Base-by-base conservation (phyloP, 2,113 vertebrate genomes). In the Prinia subflava region DNA sequence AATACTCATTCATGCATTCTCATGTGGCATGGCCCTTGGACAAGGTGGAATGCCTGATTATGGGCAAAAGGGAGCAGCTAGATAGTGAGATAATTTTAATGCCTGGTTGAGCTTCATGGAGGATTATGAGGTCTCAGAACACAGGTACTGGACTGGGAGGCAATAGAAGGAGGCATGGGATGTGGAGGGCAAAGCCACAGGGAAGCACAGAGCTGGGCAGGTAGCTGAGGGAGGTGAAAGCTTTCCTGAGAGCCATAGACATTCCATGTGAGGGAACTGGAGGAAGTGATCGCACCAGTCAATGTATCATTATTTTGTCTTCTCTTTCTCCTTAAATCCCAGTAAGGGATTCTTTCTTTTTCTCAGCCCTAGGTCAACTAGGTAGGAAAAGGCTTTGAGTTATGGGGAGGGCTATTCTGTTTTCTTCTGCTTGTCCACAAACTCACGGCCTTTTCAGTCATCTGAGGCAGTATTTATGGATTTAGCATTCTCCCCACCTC, bases 261-360 rank as follows among this genome's bases (percentile, higher is more conserved):
- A 0, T 47, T 52, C 46, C 6, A 1, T 25, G 8, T 57, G 47
- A 83, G 37, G 8, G 20, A 12, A 41, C 20, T 7, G 4, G n/a
- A 88, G 35, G 13, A 70, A 90, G 55, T 62, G 23, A 53, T 74
- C 68, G 55, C 31, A 59, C 22, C 30, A 28, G 27, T 31, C 13
- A 10, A 6, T 10, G 5, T 4, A 52, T n/a, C 31, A 7, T 56
- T 42, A 9, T 64, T 89, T 79, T 74, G 10, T 70, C 65, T 94
- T 69, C 33, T 65, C 21, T 85, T 78, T 70, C 30, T 33, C 3
- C 23, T 68, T 71, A 59, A 35, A n/a, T 46, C 42, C 28, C 57
- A 31, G 28, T 63, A 49, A 70, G 1, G 15, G 24, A n/a, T 44
- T 64, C 18, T 83, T 75, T 71, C 6, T 14, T 50, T 28, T 71